phyloP scores from a whole-genome alignment of 1,140 invertebrate species.

The Acromyrmex charruanus region DNA sequence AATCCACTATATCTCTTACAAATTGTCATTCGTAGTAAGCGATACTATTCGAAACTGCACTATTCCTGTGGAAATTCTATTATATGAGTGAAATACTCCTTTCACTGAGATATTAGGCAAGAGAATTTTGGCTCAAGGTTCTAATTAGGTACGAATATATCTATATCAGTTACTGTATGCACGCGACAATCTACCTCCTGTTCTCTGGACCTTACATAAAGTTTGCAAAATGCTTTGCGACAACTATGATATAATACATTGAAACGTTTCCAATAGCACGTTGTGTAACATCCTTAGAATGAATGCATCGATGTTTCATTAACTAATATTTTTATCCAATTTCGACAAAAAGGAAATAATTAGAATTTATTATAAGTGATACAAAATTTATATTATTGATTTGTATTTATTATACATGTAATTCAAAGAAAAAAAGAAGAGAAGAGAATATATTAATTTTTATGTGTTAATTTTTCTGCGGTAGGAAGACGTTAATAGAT shows the following conservation, averaged over 20 bases:
- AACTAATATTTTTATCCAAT: background rate
- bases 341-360: background rate
- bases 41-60: background rate
- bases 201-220: background rate
- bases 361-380: background rate
- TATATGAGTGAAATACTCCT: conserved; percentile 56
- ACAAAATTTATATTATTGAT: too few species aligned
- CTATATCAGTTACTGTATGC: background rate
- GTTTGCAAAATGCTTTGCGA: background rate
- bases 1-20: too few species aligned
- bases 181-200: background rate
- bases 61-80: background rate
- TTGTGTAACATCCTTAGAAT: conserved; percentile 2
- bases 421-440: background rate
- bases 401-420: background rate
- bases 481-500: background rate
- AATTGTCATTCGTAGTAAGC: background rate
- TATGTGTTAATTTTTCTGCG: background rate
- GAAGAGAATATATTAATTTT: background rate
- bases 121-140: conserved; percentile 10
- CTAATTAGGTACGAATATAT: background rate
- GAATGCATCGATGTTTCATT: background rate
- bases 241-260: background rate
- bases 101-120: conserved; percentile 61
- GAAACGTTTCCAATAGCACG: background rate